Conservation (phyloP, 2,113 vertebrate genomes). For the Pterocles gutturalis region DNA sequence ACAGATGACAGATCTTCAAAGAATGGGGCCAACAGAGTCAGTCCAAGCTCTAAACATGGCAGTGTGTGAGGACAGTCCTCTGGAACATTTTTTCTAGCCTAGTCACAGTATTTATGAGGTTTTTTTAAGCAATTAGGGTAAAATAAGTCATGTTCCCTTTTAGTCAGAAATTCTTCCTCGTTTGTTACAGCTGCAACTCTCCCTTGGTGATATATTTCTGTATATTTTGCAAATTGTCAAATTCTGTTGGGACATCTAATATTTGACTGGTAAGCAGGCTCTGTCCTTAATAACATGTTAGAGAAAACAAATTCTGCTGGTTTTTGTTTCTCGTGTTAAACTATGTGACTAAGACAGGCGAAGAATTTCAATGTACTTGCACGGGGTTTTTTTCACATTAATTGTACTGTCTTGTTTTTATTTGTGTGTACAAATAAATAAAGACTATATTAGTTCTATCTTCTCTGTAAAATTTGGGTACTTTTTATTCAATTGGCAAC, state of each 20-base stretch:
- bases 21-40: conserved; percentile 10
- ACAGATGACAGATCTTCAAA: conserved; percentile 25
- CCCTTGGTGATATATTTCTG: not conserved
- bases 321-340: not conserved
- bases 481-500: not conserved
- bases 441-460: not conserved
- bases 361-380: not conserved
- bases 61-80: not conserved
- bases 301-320: not conserved
- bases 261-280: not conserved
- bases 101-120: not conserved
- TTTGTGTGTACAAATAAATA: conserved; percentile 31
- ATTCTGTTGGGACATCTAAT: not conserved
- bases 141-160: conserved; percentile 14
- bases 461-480: not conserved
- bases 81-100: not conserved
- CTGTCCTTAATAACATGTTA: not conserved
- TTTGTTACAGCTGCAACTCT: not conserved
- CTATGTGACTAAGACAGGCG: not conserved
- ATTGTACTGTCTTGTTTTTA: not conserved
- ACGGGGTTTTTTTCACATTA: rapidly evolving
- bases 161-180: not conserved
- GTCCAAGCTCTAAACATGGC: not conserved
- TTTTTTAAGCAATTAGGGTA: conserved; percentile 17
- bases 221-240: not conserved